These are phyloP conservation scores for Drosophila teissieri DNA, from an alignment of 1,140 invertebrate genomes.

Conservation along the genomic window DNA sequence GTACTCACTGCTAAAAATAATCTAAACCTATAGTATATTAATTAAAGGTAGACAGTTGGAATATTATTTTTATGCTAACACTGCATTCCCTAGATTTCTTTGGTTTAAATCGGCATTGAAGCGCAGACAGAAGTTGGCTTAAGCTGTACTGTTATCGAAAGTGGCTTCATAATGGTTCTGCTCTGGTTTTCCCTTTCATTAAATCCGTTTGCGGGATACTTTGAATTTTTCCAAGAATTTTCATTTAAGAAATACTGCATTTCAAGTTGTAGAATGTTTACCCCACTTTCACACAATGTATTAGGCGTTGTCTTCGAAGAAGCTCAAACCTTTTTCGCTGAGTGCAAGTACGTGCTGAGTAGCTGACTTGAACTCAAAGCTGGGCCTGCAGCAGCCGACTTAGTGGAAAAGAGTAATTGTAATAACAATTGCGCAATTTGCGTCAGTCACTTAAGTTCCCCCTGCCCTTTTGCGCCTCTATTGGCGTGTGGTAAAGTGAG, in stretches of 20 bases:
- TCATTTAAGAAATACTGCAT: not conserved
- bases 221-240: not conserved
- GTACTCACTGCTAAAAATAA: constrained; percentile 26
- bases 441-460: constrained; percentile 73
- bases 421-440: constrained; percentile 82
- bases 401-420: constrained; percentile 76
- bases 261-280: no score
- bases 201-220: not conserved
- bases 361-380: constrained; percentile 16
- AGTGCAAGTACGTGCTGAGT: constrained; percentile 51
- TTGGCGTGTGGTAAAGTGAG: constrained; percentile 68
- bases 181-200: constrained; percentile 18
- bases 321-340: constrained; percentile 16
- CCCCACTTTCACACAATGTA: no score
- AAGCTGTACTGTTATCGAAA: not conserved
- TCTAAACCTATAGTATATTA: not conserved
- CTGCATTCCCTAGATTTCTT: constrained; percentile 4
- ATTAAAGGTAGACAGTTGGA: not conserved
- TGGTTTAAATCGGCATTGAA: constrained; percentile 1
- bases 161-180: constrained; percentile 10
- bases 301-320: not conserved
- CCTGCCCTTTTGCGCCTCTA: constrained; percentile 13
- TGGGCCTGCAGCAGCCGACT: constrained; percentile 40
- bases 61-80: not conserved
- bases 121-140: constrained; percentile 1